phyloP scores from a whole-genome alignment of 2,113 vertebrate genomes.

The Ardeotis arabs region DNA sequence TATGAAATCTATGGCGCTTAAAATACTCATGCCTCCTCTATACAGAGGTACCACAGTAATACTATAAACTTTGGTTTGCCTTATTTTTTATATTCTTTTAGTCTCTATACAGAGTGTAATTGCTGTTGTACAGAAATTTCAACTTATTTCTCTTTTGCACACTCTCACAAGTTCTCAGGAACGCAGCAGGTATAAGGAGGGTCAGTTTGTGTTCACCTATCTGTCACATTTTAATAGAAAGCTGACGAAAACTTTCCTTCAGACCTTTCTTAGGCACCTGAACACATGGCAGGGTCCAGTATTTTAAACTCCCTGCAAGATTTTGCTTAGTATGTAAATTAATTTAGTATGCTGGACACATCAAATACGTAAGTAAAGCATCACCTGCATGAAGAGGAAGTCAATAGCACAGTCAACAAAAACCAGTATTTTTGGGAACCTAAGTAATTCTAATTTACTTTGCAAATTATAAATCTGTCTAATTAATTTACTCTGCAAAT shows the following conservation, averaged over 20 bases:
- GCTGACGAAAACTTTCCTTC: neutral
- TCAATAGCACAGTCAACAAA: neutral
- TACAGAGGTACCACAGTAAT: neutral
- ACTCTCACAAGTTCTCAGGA: neutral
- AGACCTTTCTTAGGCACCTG: neutral
- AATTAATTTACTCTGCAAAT: neutral
- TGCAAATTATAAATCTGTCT: neutral
- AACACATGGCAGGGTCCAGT: neutral
- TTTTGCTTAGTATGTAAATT: neutral
- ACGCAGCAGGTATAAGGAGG: neutral
- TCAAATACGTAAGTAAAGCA: neutral
- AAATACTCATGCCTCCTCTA: accelerated
- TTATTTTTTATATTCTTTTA: neutral
- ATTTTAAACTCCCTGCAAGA: neutral
- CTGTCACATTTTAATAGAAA: neutral
- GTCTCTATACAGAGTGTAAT: neutral
- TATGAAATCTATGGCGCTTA: neutral
- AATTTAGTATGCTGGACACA: neutral
- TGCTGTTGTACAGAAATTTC: neutral
- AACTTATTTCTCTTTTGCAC: neutral
- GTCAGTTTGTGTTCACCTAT: neutral
- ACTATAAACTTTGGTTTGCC: neutral
- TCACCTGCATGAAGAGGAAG: neutral
- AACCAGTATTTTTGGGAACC: neutral
- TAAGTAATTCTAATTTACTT: neutral